Conservation (phyloP, 2,113 vertebrate species). For the Hemibagrus wyckioides region DNA sequence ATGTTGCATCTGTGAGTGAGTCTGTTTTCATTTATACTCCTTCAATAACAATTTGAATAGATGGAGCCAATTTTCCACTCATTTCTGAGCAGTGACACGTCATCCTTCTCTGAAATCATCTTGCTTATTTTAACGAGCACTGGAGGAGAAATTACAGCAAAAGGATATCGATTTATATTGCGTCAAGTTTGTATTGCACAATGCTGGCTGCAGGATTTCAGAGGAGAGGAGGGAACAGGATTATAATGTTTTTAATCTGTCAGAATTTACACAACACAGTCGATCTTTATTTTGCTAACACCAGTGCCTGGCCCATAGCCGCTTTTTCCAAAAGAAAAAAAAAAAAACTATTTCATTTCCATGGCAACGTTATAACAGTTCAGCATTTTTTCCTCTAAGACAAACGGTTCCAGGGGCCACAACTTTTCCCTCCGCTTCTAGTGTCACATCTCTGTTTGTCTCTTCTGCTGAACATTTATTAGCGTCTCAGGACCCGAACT, state of each 20-base stretch:
- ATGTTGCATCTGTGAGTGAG: slow-evolving; percentile 4
- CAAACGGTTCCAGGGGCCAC: slow-evolving; percentile 67
- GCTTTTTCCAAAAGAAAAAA: slow-evolving; percentile 63
- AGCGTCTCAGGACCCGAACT: not conserved
- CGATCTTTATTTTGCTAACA: slow-evolving; percentile 22
- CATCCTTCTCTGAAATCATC: slow-evolving; percentile 28
- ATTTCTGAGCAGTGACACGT: slow-evolving; percentile 35
- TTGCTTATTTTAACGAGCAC: not conserved
- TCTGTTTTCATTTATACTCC: slow-evolving; percentile 63
- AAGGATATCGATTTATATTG: slow-evolving; percentile 8
- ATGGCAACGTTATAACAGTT: slow-evolving; percentile 67
- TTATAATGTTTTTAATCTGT: slow-evolving; percentile 14
- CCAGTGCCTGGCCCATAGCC: slow-evolving; percentile 58
- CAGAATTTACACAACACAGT: slow-evolving; percentile 48
- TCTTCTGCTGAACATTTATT: slow-evolving; percentile 14
- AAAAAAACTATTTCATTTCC: slow-evolving; percentile 63
- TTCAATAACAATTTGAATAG: slow-evolving; percentile 52
- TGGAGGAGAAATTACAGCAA: not conserved
- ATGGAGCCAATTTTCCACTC: slow-evolving; percentile 64
- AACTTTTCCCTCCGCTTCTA: slow-evolving; percentile 72
- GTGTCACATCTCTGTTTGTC: slow-evolving; percentile 47
- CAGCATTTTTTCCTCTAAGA: slow-evolving; percentile 68
- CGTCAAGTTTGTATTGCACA: slow-evolving; percentile 6
- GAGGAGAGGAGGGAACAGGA: not conserved
- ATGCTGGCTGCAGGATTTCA: slow-evolving; percentile 27